phyloP scores from a whole-genome alignment of 2,888 invertebrate species.

The Zhuqinia jingwanae region DNA sequence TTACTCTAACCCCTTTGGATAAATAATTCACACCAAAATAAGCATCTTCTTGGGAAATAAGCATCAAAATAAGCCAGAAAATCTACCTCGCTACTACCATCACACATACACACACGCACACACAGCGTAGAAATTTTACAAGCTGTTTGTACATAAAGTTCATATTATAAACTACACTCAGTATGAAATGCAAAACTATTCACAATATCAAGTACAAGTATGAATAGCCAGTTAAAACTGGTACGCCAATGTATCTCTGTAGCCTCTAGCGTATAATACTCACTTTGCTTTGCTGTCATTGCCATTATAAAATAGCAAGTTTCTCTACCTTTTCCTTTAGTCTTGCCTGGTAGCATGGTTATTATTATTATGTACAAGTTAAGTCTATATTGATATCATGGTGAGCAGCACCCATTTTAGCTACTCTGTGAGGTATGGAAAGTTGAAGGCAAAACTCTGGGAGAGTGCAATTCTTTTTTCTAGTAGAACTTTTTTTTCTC shows the following conservation, averaged over 20 bases:
- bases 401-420: not conserved
- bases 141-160: not conserved
- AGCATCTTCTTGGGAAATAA: not conserved
- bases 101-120: not conserved
- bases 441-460: not conserved
- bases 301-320: not conserved
- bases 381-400: not conserved
- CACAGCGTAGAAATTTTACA: not conserved
- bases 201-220: not conserved
- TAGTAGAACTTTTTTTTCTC: not conserved
- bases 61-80: not conserved
- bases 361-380: not conserved
- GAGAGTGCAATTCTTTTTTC: conserved; percentile 49
- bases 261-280: conserved; percentile 1
- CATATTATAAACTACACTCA: not conserved
- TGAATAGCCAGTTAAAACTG: conserved; percentile 16
- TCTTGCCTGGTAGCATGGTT: not conserved
- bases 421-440: conserved; percentile 36
- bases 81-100: not conserved
- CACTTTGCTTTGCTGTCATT: too few species aligned
- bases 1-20: not conserved
- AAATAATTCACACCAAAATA: conserved; percentile 18
- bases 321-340: conserved; percentile 18
- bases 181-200: conserved; percentile 5
- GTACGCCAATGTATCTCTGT: not conserved